Base-by-base conservation (phyloP, 1,140 invertebrate genomes). In the Coboldia fuscipes region DNA sequence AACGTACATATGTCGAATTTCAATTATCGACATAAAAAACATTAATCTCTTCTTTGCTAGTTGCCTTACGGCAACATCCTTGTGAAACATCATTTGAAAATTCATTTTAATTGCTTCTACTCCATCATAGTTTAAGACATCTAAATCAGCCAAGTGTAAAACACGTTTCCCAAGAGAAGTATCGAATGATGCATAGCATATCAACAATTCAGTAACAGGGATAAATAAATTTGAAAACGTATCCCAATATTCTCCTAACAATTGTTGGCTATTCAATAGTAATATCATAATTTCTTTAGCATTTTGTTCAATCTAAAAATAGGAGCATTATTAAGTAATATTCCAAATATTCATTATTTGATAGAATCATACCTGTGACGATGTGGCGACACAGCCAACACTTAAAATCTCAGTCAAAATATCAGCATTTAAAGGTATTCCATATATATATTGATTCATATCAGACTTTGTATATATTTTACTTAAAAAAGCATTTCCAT, bases 321-420 rank as follows among this genome's bases (percentile, higher is more conserved):
- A 8, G 6, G 9, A 18, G 29, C 23, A 30, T 7, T 7, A 30
- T 30, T 9, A 30, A n/a, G 7, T 30, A n/a, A 13, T n/a, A 7
- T n/a, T 10, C 15, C 15, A 5, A 14, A 30, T 30, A 8, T 30
- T 8, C 7, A 8, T 24, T 24, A 24, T 24, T 8, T 8, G 7
- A 24, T 24, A 24, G n/a, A n/a, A 24, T 8, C 14, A 12, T 30
- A 8, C 7, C 29, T 30, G 15, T 12, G 7, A 30, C 29, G 14
- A 4, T 5, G 17, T 12, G 17, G 30, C 20, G 8, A 14, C 12
- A 26, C 15, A 50, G 13, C 38, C 42, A 6, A 34, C 30, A 2
- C 33, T n/a, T 5, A 47, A 17, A 5, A 54, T 10, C 19, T 42
- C 38, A 3, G 41, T 39, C 12, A 54, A n/a, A n/a, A 54, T 6